Conservation (phyloP, 2,797 vertebrate species). For the Harpagifer antarcticus region DNA sequence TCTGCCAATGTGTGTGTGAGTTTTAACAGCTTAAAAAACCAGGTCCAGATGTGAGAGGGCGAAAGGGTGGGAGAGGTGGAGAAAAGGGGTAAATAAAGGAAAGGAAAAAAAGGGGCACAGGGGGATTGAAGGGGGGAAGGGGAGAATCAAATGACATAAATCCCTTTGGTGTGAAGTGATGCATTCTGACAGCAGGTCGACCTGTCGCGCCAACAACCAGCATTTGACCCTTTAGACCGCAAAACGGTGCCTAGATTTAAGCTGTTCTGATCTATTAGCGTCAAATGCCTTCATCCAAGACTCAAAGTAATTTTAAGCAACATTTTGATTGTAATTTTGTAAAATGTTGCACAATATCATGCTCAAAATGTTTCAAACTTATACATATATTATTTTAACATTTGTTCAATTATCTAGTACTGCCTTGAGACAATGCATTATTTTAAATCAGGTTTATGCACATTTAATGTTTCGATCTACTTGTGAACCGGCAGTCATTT, state of each 20-base stretch:
- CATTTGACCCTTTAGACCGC: constrained; percentile 37
- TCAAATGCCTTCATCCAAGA: constrained; percentile 4
- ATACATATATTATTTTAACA: no score
- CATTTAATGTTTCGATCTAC: no score
- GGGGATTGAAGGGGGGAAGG: not conserved
- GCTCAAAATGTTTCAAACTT: not conserved
- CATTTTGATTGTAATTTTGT: not conserved
- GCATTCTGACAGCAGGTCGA: constrained; percentile 59
- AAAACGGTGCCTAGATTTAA: not conserved
- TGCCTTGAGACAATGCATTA: no score
- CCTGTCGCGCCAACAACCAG: constrained; percentile 17
- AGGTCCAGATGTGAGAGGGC: constrained; percentile 56
- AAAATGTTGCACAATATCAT: not conserved
- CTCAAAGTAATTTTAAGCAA: no score
- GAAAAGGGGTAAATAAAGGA: not conserved
- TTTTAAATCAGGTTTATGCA: no score
- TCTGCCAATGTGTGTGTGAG: constrained; percentile 5
- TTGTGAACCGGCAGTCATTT: no score
- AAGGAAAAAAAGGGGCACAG: not conserved
- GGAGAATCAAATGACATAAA: constrained; percentile 16
- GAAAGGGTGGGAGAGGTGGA: not conserved
- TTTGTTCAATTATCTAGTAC: no score
- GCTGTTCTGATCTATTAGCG: constrained; percentile 14
- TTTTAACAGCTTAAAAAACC: constrained; percentile 38
- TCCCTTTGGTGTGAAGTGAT: constrained; percentile 34